Evolutionary conservation across 2,888 invertebrate species (phyloP), one percentile per base, ranked within the genome.

Genomic region (Caenorhabditis plicata): DNA sequence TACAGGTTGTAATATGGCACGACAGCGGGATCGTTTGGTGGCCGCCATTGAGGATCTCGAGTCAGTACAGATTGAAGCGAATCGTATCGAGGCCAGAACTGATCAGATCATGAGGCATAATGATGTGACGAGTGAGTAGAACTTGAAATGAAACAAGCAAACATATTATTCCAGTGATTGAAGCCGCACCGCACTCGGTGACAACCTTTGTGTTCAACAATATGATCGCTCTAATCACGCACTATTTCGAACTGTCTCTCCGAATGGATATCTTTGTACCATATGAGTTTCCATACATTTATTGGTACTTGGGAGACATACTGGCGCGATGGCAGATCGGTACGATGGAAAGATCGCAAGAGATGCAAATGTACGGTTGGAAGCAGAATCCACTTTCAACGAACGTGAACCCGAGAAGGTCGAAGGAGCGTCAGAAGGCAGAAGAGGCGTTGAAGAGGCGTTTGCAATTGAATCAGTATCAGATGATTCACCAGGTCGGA

Each of bases 281-380:
- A 22, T 94, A 95, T 81, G 96, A 98, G 84, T 95, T 91, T 83
- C 89, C 92, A 75, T 94, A 93, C 81, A 90, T 95, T 72, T 96
- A 89, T 83, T 93, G 92, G 92, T 73, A 64, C 36, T 29, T 67
- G 22, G 55, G 67, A 9, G 57, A 62, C 1, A 33, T 69, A 13
- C 41, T 68, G 27, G 36, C 47, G 3, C 44, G 55, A 20, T 67
- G 70, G 68, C 52, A 45, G 46, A 11, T 52, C 13, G 41, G 42
- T 5, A 47, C 57, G 13, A 15, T 62, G 40, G 64, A 69, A 19
- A 29, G 54, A 11, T 46, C 41, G 0, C 27, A 44, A 9, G 60
- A 61, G 9, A 49, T 57, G 25, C 45, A 44, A 19, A 9, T 56
- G 11, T 27, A 20, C 0, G 23, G 29, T 7, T 47, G 48, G 48